A percentile compares a stretch with the other conserved stretches of the same genome.
phyloP scores from a whole-genome alignment of 1,140 invertebrate species.

The Drosophila parabipectinata region DNA sequence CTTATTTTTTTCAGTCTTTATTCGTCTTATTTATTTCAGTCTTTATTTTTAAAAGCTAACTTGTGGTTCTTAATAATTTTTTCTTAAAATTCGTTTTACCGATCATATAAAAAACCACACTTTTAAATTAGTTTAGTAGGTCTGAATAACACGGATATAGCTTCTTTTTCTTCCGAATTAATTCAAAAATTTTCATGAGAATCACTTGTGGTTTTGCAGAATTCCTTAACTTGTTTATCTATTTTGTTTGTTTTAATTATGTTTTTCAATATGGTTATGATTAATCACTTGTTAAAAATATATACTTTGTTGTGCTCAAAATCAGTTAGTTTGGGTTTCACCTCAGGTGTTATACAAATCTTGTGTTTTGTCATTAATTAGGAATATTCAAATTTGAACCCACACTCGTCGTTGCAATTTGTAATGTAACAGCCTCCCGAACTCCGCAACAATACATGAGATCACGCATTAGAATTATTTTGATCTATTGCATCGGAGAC shows the following conservation, averaged over 20 bases:
- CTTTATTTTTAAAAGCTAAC: too few species aligned
- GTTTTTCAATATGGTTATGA: too few species aligned
- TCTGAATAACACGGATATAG: not conserved
- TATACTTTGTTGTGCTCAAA: too few species aligned
- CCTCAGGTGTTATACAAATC: not conserved
- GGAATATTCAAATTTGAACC: not conserved
- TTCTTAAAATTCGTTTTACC: too few species aligned
- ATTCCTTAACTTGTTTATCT: not conserved
- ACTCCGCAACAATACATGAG: conserved; percentile 29
- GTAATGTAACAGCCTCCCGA: not conserved
- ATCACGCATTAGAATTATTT: conserved; percentile 51
- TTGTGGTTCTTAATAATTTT: too few species aligned
- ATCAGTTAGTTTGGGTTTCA: too few species aligned
- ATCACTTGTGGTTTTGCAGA: not conserved
- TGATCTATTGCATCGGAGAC: conserved; percentile 56
- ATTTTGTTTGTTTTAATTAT: too few species aligned
- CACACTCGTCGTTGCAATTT: not conserved
- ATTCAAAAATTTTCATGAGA: not conserved
- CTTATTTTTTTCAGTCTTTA: too few species aligned
- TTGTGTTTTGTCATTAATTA: not conserved
- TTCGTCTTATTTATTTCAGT: too few species aligned
- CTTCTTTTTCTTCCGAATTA: not conserved
- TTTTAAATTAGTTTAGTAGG: too few species aligned
- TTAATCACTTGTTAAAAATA: too few species aligned
- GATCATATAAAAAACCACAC: too few species aligned